Evolutionary conservation across 1,140 invertebrate genomes (phyloP).

Genomic region (Rhynchophorus ferrugineus): DNA sequence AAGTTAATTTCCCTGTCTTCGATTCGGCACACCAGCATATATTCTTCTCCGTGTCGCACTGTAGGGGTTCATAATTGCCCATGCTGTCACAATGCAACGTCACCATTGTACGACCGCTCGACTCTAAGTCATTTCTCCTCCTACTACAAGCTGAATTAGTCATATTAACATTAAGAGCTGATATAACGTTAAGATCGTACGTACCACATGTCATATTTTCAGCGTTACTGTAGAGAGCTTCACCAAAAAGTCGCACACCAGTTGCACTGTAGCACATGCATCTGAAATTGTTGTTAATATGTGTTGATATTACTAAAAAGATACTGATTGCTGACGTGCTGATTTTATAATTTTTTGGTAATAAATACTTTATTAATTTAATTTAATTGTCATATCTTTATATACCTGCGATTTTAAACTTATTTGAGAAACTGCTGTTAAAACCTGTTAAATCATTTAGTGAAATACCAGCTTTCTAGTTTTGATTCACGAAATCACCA

Average conservation of each 20-base stretch:
- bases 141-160: conserved; percentile 45
- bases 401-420: too few relatives aligned
- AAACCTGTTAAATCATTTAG: too few relatives aligned
- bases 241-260: conserved; percentile 20
- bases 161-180: background rate
- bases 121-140: conserved; percentile 43
- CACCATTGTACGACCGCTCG: conserved; percentile 28
- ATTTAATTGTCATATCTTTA: too few relatives aligned
- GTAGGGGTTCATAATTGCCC: conserved; percentile 54
- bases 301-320: too few relatives aligned
- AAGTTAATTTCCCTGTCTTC: conserved; percentile 45
- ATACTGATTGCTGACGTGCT: too few relatives aligned
- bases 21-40: conserved; percentile 52
- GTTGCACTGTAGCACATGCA: conserved; percentile 20
- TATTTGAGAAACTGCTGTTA: too few relatives aligned
- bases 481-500: too few relatives aligned
- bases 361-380: too few relatives aligned
- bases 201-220: conserved; percentile 26
- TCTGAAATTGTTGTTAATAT: too few relatives aligned
- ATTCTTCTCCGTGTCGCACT: conserved; percentile 49
- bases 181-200: background rate
- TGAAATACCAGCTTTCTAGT: too few relatives aligned
- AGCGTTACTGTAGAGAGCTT: conserved; percentile 16
- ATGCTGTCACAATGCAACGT: conserved; percentile 49
- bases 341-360: too few relatives aligned